Percentiles rank a stretch among this genome's conserved stretches.
Conservation (phyloP, 2,113 vertebrate species). For the Labeo catla region DNA sequence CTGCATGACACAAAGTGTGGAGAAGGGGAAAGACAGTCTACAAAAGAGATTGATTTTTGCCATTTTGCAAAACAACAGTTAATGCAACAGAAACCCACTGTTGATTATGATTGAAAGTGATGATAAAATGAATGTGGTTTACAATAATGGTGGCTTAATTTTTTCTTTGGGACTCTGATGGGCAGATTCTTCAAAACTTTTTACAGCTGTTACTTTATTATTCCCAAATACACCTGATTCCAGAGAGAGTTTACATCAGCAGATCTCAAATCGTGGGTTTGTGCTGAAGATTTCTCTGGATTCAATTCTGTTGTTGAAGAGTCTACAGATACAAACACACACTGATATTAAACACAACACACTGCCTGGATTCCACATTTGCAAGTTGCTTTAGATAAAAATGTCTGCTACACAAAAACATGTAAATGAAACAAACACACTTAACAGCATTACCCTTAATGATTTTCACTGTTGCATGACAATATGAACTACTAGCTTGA, state of each 20-base stretch:
- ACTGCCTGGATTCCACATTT: not conserved
- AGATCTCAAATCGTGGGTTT: constrained; percentile 49
- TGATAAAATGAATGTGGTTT: not conserved
- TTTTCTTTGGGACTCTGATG: not conserved
- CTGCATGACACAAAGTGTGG: not conserved
- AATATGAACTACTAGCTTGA: too few species aligned
- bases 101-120: not conserved
- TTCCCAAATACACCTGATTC: not conserved
- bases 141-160: not conserved
- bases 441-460: too few species aligned
- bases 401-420: not conserved
- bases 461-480: too few species aligned
- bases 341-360: not conserved
- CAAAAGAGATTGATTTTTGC: not conserved
- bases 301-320: constrained; percentile 50
- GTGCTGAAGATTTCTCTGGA: not conserved
- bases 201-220: not conserved
- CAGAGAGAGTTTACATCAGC: constrained; percentile 23
- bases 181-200: not conserved
- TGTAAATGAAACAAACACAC: not conserved
- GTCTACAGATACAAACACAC: constrained; percentile 21
- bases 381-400: not conserved
- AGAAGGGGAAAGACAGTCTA: not conserved
- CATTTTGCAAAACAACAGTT: not conserved
- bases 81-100: not conserved